Percentiles rank a stretch among this genome's conserved stretches.
Conservation (phyloP, 2,797 vertebrate species). For the Pseudochaenichthys georgianus region DNA sequence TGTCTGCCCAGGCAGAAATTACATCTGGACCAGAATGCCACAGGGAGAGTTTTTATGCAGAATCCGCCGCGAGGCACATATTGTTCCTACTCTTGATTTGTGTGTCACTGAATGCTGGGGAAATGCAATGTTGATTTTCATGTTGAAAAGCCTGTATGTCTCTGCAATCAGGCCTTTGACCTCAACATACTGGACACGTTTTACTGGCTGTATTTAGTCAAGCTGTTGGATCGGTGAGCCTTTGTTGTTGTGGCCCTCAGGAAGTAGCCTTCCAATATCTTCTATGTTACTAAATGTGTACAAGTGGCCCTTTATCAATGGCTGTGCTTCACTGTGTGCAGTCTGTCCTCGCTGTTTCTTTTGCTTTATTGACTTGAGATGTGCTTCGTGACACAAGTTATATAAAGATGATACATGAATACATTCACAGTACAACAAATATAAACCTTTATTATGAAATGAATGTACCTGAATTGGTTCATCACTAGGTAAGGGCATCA, state of each 20-base stretch:
- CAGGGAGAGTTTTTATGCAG: slow-evolving; percentile 28
- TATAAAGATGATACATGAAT: slow-evolving; percentile 12
- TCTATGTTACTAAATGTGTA: slow-evolving; percentile 9
- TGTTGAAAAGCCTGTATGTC: neutral
- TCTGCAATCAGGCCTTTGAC: neutral
- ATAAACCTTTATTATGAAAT: slow-evolving; percentile 29
- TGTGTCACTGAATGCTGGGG: slow-evolving; percentile 21
- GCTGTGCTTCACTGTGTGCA: slow-evolving; percentile 22
- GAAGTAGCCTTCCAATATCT: neutral
- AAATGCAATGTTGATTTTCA: slow-evolving; percentile 22
- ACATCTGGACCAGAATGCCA: slow-evolving; percentile 35
- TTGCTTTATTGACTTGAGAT: slow-evolving; percentile 29
- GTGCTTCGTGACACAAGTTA: slow-evolving; percentile 12
- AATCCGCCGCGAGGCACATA: slow-evolving; percentile 35
- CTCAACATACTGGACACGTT: neutral
- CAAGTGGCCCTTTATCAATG: slow-evolving; percentile 24
- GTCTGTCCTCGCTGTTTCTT: slow-evolving; percentile 30
- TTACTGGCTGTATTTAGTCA: neutral
- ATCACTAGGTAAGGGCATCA: slow-evolving; percentile 1
- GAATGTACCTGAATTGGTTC: slow-evolving; percentile 4
- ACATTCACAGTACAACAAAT: slow-evolving; percentile 19
- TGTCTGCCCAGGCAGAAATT: slow-evolving; percentile 36
- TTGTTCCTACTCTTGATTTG: slow-evolving; percentile 35
- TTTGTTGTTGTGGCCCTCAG: neutral
- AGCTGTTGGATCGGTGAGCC: neutral